Percentiles rank a stretch among this genome's conserved stretches.
phyloP scores from a whole-genome alignment of 2,113 vertebrate genomes.

The Apteryx mantelli region DNA sequence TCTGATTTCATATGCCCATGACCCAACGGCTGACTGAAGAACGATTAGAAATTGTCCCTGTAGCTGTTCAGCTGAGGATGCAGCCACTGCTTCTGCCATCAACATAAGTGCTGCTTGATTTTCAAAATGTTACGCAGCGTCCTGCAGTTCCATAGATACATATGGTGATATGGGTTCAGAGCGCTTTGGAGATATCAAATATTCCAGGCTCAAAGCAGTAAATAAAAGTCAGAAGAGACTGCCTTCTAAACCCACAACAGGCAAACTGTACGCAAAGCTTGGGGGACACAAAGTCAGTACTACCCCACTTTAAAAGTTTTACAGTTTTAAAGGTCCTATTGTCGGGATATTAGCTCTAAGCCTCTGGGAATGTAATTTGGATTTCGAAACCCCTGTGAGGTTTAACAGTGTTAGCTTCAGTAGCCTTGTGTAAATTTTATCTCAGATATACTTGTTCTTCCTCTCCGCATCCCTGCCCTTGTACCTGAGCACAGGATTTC shows the following conservation, averaged over 20 bases:
- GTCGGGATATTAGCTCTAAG: background rate
- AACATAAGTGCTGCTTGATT: background rate
- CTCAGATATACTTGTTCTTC: background rate
- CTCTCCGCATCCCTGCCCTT: background rate
- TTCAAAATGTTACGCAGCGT: background rate
- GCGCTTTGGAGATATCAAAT: background rate
- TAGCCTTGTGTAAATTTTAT: background rate
- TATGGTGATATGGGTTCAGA: background rate
- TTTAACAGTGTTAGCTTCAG: background rate
- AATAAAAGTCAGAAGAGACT: background rate
- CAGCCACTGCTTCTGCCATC: background rate
- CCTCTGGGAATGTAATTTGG: background rate
- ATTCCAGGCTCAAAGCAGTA: background rate
- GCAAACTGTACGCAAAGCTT: background rate
- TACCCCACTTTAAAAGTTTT: background rate
- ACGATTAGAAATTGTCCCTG: background rate
- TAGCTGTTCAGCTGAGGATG: background rate
- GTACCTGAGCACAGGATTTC: background rate
- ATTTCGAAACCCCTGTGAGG: background rate
- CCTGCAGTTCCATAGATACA: background rate
- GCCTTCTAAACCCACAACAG: background rate
- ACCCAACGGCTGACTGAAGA: background rate
- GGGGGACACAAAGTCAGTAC: background rate
- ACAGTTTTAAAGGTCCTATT: background rate
- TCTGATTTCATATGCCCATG: background rate